Percentiles rank a stretch among this genome's conserved stretches.
Conservation (phyloP, 1,140 invertebrate genomes). For the Drosophila mayri region DNA sequence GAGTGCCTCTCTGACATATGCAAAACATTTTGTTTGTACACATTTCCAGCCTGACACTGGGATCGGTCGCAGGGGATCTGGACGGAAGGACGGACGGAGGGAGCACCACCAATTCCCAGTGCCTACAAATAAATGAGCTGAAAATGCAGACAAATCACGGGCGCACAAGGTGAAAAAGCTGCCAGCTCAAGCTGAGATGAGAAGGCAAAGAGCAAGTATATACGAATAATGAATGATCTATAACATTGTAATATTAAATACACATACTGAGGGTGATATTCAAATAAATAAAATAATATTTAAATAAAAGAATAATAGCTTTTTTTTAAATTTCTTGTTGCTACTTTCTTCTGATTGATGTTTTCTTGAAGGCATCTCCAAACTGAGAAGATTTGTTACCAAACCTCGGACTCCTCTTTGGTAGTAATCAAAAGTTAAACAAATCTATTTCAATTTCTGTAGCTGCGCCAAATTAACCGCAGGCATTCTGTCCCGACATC, state of each 20-base stretch:
- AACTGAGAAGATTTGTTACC: background rate
- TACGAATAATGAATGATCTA: slow-evolving; percentile 13
- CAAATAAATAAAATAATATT: background rate
- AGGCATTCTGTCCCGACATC: slow-evolving; percentile 58
- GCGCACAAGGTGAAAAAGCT: slow-evolving; percentile 67
- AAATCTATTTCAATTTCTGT: slow-evolving; percentile 77
- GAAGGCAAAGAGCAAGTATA: background rate
- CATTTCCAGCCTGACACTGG: slow-evolving; percentile 33
- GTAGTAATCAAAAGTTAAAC: slow-evolving; percentile 54
- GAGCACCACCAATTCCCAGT: slow-evolving; percentile 2
- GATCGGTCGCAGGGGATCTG: slow-evolving; percentile 13
- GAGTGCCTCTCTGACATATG: slow-evolving; percentile 71
- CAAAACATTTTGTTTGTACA: slow-evolving; percentile 75
- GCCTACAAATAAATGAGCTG: slow-evolving; percentile 66
- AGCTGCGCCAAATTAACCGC: slow-evolving; percentile 79
- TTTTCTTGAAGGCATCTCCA: background rate
- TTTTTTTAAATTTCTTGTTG: background rate
- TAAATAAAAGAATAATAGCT: background rate
- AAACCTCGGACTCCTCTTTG: background rate
- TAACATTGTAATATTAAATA: background rate
- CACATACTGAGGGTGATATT: background rate
- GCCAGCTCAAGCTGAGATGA: slow-evolving; percentile 33
- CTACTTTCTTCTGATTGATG: background rate
- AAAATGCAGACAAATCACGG: slow-evolving; percentile 75
- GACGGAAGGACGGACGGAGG: background rate